phyloP scores from a whole-genome alignment of 2,113 vertebrate species.

The Larimichthys polyactis region DNA sequence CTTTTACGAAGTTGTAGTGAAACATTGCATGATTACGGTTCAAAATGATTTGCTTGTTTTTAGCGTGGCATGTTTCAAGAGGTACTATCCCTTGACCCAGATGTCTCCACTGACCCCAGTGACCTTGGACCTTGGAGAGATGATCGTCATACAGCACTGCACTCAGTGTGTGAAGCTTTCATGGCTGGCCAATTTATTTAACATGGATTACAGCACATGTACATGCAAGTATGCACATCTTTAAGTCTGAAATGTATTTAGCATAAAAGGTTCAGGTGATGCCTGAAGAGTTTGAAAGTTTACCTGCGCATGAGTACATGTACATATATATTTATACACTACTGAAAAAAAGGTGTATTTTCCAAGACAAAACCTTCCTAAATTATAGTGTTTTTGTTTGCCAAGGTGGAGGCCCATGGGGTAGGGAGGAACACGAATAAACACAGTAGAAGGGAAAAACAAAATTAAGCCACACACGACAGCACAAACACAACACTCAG shows the following conservation, averaged over 20 bases:
- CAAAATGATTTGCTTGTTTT: slow-evolving; percentile 40
- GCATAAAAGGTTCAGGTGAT: neutral
- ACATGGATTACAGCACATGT: slow-evolving; percentile 10
- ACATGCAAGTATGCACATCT: slow-evolving; percentile 22
- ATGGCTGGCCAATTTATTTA: slow-evolving; percentile 11
- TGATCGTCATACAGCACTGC: slow-evolving; percentile 28
- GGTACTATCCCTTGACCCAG: slow-evolving; percentile 73
- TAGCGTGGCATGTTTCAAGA: slow-evolving; percentile 69
- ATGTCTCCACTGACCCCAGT: slow-evolving; percentile 71
- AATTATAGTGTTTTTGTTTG: slow-evolving; percentile 50
- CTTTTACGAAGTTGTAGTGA: slow-evolving; percentile 14
- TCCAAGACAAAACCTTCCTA: slow-evolving; percentile 4
- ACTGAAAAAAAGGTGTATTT: neutral
- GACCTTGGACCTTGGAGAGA: slow-evolving; percentile 67
- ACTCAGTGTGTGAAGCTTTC: slow-evolving; percentile 11
- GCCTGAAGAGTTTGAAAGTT: neutral
- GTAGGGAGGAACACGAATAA: slow-evolving; percentile 66
- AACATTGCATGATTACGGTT: neutral
- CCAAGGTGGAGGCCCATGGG: slow-evolving; percentile 65
- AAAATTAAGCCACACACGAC: slow-evolving; percentile 74
- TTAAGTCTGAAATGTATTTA: neutral
- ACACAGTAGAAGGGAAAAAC: slow-evolving; percentile 69
- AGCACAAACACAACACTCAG: slow-evolving; percentile 76
- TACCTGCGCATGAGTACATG: slow-evolving; percentile 16
- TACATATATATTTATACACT: neutral